A percentile compares a stretch with the other conserved stretches of the same genome.
Conservation (phyloP, 2,797 vertebrate species). For the Denticeps clupeoides region DNA sequence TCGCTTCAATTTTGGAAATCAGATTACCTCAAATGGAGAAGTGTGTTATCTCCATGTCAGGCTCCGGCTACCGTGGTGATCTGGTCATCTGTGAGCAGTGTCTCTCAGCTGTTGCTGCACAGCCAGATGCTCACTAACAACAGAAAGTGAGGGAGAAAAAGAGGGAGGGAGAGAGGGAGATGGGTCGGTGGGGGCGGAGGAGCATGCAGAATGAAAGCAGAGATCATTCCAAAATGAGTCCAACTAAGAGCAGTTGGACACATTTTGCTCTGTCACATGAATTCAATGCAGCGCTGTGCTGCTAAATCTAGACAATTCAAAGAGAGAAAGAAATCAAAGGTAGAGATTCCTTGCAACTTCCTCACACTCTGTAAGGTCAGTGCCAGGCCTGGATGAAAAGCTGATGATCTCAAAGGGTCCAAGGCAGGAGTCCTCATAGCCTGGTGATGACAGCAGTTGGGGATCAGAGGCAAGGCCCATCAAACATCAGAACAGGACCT, state of each 20-base stretch:
- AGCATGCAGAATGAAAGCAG: too few relatives aligned
- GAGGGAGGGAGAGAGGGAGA: slow-evolving; percentile 1
- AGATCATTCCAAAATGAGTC: too few relatives aligned
- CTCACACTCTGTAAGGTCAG: too few relatives aligned
- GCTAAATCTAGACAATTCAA: too few relatives aligned
- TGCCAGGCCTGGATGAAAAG: too few relatives aligned
- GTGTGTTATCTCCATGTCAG: slow-evolving; percentile 26
- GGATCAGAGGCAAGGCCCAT: neutral
- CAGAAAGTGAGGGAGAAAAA: neutral
- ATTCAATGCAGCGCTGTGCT: too few relatives aligned
- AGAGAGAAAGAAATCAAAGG: slow-evolving; percentile 6
- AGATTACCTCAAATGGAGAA: slow-evolving; percentile 34
- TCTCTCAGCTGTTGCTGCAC: slow-evolving; percentile 17
- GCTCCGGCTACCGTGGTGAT: slow-evolving; percentile 19
- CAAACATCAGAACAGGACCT: neutral
- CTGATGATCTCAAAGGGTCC: too few relatives aligned
- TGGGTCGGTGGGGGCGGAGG: neutral
- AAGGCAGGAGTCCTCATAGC: too few relatives aligned
- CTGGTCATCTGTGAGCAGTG: slow-evolving; percentile 24
- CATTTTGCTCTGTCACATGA: too few relatives aligned
- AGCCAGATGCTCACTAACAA: slow-evolving; percentile 9
- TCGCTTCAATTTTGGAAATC: slow-evolving; percentile 23
- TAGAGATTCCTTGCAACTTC: too few relatives aligned
- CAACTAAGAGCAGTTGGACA: too few relatives aligned
- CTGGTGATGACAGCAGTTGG: slow-evolving; percentile 4